Evolutionary conservation across 2,113 vertebrate species (phyloP), one percentile per base, ranked within the genome.

Genomic region (Pionites leucogaster): DNA sequence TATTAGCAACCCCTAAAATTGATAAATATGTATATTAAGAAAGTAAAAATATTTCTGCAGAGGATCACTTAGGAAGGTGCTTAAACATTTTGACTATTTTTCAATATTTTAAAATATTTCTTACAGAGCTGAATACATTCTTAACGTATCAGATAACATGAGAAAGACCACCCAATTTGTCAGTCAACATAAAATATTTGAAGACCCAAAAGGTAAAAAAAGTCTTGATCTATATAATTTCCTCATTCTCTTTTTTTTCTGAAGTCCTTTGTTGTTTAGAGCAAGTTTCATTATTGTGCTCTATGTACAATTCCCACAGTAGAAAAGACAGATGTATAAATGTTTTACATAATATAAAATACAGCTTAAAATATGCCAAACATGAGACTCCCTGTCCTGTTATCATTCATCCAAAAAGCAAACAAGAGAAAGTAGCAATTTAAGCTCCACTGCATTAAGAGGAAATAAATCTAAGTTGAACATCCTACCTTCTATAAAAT

Each of bases 1-100:
- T 57, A 57, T 23, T 57, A 57, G 22, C 55, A 57, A n/a, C 33
- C 4, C 0, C 0, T 6, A 1, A 29, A 3, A 14, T 24, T 53
- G 77, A 18, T 60, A 20, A 18, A 20, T 44, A 29, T 64, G 25
- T 50, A 13, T 55, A 46, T 50, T 18, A 1, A 2, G 18, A 59
- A 8, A 55, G 9, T 53, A 20, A 71, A 55, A 49, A 37, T 44
- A 57, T 44, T 7, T 70, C 39, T 77, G 39, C 27, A 70, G 53
- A 63, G 9, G 15, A 41, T 18, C 67, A 49, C 23, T 68, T 52
- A 79, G 37, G 42, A 65, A 87, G 29, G 17, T 35, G 72, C 10
- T 44, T 3, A 25, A 27, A 55, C 12, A 64, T 65, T 84, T 79
- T 74, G 8, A 29, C 44, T 74, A 10, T 33, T 39, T 42, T 39